Evolutionary conservation across 2,797 vertebrate species (phyloP).

Genomic region (Coluber constrictor): DNA sequence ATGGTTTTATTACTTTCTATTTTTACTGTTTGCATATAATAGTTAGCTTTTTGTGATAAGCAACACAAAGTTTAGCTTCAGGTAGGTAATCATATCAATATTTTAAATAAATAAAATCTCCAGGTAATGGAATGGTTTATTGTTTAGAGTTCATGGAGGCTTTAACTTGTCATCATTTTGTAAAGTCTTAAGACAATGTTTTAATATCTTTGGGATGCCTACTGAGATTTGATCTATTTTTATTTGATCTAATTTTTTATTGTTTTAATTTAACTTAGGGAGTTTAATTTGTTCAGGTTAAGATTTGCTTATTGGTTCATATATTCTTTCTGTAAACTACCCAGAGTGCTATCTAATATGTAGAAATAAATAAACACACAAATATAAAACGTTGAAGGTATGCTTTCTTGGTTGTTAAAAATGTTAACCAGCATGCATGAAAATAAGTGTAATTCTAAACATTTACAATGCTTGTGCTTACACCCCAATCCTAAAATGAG

Average conservation of each 20-base stretch:
- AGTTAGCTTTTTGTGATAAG: neutral
- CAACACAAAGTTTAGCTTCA: neutral
- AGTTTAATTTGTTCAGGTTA: neutral
- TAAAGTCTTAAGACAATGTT: neutral
- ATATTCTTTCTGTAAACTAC: neutral
- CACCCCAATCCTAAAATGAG: constrained; percentile 19
- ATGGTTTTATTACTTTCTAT: neutral
- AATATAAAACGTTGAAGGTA: neutral
- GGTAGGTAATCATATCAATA: neutral
- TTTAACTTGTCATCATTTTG: neutral
- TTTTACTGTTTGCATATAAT: neutral
- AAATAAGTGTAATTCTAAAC: constrained; percentile 27
- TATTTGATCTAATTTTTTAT: neutral
- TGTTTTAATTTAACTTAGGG: neutral
- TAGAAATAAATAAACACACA: neutral
- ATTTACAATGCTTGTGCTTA: constrained; percentile 25
- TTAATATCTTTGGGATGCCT: neutral
- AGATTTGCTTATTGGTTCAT: neutral
- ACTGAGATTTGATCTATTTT: neutral
- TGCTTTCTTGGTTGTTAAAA: neutral
- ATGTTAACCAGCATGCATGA: constrained; percentile 14
- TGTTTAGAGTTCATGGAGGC: neutral
- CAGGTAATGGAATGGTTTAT: neutral
- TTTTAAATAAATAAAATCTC: neutral
- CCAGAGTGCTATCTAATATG: neutral